Conservation (phyloP, 2,113 vertebrate species). For the Microcebus griseorufus region DNA sequence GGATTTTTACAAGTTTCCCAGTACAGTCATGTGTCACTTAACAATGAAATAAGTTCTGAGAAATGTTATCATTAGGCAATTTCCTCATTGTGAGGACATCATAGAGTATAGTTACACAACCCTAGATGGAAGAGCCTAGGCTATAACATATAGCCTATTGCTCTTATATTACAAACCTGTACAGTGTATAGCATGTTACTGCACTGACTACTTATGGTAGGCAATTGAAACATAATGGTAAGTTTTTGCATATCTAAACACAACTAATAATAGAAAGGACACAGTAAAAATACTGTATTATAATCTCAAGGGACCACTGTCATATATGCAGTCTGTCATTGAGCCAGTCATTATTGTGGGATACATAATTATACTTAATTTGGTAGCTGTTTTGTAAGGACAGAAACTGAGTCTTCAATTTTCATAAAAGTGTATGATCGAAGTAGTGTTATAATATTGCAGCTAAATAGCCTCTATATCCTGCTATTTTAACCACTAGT, state of each 20-base stretch:
- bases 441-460: constrained; percentile 7
- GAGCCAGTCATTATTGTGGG: not conserved
- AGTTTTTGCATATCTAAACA: not conserved
- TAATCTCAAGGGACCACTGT: not conserved
- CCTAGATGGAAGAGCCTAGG: not conserved
- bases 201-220: not conserved
- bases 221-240: not conserved
- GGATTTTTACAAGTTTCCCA: not conserved
- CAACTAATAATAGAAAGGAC: not conserved
- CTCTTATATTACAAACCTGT: not conserved
- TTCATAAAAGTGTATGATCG: constrained; percentile 15
- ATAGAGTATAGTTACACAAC: not conserved
- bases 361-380: not conserved
- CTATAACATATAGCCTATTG: not conserved
- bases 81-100: not conserved
- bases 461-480: not conserved
- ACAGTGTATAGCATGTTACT: not conserved
- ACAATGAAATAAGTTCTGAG: not conserved
- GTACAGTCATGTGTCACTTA: not conserved
- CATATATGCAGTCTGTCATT: not conserved
- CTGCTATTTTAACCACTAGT: constrained; percentile 62
- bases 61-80: not conserved
- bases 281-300: not conserved
- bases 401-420: not conserved
- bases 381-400: not conserved